Evolutionary conservation across 2,797 vertebrate species (phyloP).

Genomic region (Myotis myotis): DNA sequence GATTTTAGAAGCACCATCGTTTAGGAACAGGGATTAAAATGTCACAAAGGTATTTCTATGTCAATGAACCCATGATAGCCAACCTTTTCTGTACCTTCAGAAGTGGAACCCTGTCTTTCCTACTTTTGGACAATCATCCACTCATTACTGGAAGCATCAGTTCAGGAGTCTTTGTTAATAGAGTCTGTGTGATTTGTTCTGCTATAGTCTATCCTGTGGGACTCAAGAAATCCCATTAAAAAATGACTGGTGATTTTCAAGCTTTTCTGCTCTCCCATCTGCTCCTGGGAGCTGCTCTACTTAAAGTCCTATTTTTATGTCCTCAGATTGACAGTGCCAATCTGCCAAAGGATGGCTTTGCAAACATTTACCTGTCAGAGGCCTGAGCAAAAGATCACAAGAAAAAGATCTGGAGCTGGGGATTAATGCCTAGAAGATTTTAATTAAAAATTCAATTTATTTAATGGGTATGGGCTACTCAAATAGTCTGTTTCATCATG

Average conservation of each 20-base stretch:
- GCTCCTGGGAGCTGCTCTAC: constrained; percentile 61
- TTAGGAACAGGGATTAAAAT: not conserved
- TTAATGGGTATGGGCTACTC: not conserved
- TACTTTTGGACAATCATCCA: not conserved
- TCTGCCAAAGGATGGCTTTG: constrained; percentile 68
- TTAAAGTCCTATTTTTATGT: constrained; percentile 76
- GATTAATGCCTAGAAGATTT: not conserved
- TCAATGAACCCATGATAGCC: not conserved
- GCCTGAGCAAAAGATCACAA: constrained; percentile 43
- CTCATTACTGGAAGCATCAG: not conserved
- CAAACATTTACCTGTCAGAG: constrained; percentile 73
- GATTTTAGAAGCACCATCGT: not conserved
- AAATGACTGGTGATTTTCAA: constrained; percentile 56
- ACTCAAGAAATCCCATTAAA: constrained; percentile 43
- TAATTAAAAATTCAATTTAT: not conserved
- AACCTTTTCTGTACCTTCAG: not conserved
- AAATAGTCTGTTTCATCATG: not conserved
- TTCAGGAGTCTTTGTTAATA: not conserved
- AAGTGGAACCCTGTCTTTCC: not conserved
- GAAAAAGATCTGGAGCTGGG: not conserved
- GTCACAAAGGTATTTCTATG: not conserved
- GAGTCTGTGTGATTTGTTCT: not conserved
- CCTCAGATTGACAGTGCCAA: constrained; percentile 79
- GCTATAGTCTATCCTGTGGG: not conserved
- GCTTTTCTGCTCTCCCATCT: constrained; percentile 68